Evolutionary conservation across 1,140 invertebrate genomes (phyloP).

Genomic region (Danaus melanippus): DNA sequence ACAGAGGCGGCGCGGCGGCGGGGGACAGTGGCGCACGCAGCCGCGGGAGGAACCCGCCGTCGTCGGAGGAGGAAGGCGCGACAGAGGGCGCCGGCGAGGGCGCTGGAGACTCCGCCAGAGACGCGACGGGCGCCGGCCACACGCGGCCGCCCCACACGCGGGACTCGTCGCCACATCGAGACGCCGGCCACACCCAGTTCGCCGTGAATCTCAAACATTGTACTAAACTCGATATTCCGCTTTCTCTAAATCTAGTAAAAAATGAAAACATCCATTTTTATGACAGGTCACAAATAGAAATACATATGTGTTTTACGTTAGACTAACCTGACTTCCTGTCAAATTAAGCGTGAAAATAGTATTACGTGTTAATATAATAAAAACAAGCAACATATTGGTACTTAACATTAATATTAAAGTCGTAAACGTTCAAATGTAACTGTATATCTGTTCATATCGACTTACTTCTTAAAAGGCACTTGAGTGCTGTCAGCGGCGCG

Average conservation of each 20-base stretch:
- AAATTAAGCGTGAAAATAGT: conserved; percentile 18
- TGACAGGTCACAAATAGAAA: too few relatives aligned
- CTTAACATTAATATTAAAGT: too few relatives aligned
- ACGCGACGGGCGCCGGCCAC: conserved; percentile 71
- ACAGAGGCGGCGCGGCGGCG: conserved; percentile 78
- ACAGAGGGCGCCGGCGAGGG: conserved; percentile 78
- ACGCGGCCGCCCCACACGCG: conserved; percentile 35
- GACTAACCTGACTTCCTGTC: conserved; percentile 64
- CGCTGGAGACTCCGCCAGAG: conserved; percentile 79
- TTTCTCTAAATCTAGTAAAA: conserved; percentile 86
- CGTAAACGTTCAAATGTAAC: too few relatives aligned
- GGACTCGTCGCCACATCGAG: conserved; percentile 74
- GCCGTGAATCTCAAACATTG: conserved; percentile 76
- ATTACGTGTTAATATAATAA: neutral
- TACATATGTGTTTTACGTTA: neutral
- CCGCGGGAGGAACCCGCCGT: conserved; percentile 82
- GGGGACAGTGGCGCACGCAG: conserved; percentile 77
- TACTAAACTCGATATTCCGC: conserved; percentile 93
- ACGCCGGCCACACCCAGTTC: conserved; percentile 80
- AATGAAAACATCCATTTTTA: conserved; percentile 2
- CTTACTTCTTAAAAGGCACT: conserved; percentile 98
- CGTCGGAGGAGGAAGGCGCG: conserved; percentile 77
- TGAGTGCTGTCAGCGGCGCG: conserved; percentile 89
- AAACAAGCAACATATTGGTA: too few relatives aligned
- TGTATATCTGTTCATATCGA: conserved; percentile 30